These are phyloP conservation scores for Diadophis punctatus DNA, from an alignment of 2,113 vertebrate genomes.

Conservation along the genomic window DNA sequence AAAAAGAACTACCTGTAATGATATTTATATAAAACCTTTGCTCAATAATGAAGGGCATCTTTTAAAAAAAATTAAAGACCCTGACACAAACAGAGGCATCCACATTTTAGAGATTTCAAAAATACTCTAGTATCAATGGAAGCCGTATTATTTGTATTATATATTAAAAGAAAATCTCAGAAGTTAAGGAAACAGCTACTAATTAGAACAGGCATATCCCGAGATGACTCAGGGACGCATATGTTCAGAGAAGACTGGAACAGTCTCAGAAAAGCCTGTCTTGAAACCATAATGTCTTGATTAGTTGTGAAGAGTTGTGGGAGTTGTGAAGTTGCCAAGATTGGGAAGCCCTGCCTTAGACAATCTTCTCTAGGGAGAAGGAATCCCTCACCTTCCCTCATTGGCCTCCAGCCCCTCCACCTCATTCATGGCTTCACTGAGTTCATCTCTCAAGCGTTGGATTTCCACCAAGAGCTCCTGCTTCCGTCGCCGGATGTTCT, in stretches of 20 bases:
- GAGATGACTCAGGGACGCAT: neutral
- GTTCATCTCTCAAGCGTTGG: slow-evolving; percentile 84
- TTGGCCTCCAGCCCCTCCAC: slow-evolving; percentile 87
- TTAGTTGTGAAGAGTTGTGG: too few relatives aligned
- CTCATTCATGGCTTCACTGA: slow-evolving; percentile 87
- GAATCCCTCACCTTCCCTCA: slow-evolving; percentile 82
- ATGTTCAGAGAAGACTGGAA: neutral
- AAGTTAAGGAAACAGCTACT: neutral
- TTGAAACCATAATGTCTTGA: neutral
- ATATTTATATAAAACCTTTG: neutral
- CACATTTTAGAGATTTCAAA: neutral
- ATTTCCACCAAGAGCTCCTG: slow-evolving; percentile 87
- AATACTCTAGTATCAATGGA: neutral
- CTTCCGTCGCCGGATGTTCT: slow-evolving; percentile 88
- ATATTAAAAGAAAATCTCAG: neutral
- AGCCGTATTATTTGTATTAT: neutral
- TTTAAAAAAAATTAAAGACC: neutral
- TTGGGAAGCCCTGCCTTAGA: neutral
- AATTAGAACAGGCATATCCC: neutral
- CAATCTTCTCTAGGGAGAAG: neutral
- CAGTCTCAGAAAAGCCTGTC: neutral
- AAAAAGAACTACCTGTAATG: neutral
- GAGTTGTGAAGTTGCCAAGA: neutral
- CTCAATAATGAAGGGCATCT: neutral
- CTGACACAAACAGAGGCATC: neutral